These are phyloP conservation scores for Oriolus oriolus DNA, from an alignment of 2,113 vertebrate species.

Conservation along the genomic window DNA sequence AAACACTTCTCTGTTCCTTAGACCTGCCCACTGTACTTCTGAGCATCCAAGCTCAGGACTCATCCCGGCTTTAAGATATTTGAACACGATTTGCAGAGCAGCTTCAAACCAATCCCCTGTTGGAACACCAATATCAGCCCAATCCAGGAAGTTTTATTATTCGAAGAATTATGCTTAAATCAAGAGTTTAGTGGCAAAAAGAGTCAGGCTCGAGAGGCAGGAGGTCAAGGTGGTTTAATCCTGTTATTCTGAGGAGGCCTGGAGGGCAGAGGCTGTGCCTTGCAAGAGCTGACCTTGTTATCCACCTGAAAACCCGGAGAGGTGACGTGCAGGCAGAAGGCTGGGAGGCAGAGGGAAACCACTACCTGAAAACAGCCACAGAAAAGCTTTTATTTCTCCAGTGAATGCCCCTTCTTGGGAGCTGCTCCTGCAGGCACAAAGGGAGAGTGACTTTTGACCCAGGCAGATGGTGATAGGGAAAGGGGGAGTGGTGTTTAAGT, in stretches of 20 bases:
- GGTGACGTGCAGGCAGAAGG: neutral
- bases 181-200: neutral
- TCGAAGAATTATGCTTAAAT: neutral
- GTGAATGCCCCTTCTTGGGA: neutral
- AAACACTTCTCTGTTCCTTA: neutral
- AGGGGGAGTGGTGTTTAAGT: neutral
- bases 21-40: accelerated
- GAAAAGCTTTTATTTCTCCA: neutral
- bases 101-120: neutral
- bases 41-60: neutral
- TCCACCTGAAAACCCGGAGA: neutral
- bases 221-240: neutral
- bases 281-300: neutral
- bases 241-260: neutral
- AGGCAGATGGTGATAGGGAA: neutral
- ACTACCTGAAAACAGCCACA: neutral
- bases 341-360: neutral
- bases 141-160: neutral
- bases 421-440: neutral
- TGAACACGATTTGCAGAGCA: neutral
- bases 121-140: neutral
- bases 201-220: accelerated
- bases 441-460: accelerated
- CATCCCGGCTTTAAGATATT: neutral
- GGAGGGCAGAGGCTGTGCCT: neutral